These are phyloP conservation scores for Mesorhabditis spiculigera DNA, from an alignment of 2,888 invertebrate genomes.

Conservation along the genomic window DNA sequence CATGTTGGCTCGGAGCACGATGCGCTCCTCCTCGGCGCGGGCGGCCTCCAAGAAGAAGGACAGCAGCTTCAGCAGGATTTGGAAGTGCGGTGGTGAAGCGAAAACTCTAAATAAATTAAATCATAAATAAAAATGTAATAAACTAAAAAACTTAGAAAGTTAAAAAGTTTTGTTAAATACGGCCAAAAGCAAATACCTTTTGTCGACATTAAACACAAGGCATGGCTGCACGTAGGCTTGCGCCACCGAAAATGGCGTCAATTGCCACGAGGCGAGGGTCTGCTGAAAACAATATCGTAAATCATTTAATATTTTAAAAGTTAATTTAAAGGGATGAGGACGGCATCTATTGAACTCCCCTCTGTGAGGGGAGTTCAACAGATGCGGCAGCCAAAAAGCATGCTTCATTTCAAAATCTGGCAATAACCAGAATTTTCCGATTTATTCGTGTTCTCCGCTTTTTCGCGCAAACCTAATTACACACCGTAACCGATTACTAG, in stretches of 20 bases:
- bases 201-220: constrained; percentile 1
- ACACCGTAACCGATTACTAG: too few relatives aligned
- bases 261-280: not conserved
- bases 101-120: not conserved
- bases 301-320: too few relatives aligned
- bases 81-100: not conserved
- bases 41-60: not conserved
- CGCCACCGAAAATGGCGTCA: not conserved
- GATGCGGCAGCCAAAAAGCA: too few relatives aligned
- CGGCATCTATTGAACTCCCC: too few relatives aligned
- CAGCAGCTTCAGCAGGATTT: not conserved
- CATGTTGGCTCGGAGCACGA: not conserved
- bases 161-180: too few relatives aligned
- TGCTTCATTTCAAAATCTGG: too few relatives aligned
- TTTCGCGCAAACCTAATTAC: too few relatives aligned
- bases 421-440: too few relatives aligned
- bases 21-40: not conserved
- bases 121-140: not conserved
- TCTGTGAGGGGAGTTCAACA: too few relatives aligned
- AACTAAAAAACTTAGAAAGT: too few relatives aligned
- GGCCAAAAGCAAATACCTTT: not conserved
- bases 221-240: constrained; percentile 6
- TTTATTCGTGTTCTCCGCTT: too few relatives aligned
- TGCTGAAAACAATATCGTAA: not conserved
- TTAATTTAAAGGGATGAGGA: too few relatives aligned